phyloP scores from a whole-genome alignment of 2,888 invertebrate genomes.

The Cremastinae sp. region DNA sequence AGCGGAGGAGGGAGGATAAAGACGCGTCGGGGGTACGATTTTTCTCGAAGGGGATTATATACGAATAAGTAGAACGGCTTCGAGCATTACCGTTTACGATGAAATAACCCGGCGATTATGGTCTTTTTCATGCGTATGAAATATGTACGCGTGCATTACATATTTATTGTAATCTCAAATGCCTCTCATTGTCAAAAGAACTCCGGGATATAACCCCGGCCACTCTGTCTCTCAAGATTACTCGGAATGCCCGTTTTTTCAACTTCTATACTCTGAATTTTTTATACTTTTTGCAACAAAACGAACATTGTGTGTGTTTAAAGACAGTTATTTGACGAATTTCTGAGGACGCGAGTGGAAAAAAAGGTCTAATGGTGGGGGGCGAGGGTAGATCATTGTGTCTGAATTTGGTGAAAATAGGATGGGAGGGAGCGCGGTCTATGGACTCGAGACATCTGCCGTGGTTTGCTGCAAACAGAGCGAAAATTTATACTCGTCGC shows the following conservation, averaged over 20 bases:
- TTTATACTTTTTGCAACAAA: too few relatives aligned
- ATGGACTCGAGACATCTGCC: slow-evolving; percentile 31
- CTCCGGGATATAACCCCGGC: background rate
- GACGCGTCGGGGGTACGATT: slow-evolving; percentile 22
- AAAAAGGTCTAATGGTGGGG: too few relatives aligned
- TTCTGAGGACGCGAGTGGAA: background rate
- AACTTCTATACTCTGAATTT: background rate
- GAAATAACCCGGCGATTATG: slow-evolving; percentile 78
- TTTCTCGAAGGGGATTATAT: slow-evolving; percentile 67
- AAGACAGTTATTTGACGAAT: too few relatives aligned
- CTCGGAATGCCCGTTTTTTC: background rate
- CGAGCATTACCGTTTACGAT: slow-evolving; percentile 76
- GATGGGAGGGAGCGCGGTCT: background rate
- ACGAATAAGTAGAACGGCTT: slow-evolving; percentile 76
- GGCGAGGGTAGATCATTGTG: slow-evolving; percentile 1
- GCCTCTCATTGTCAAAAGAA: slow-evolving; percentile 22
- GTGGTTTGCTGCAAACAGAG: slow-evolving; percentile 18
- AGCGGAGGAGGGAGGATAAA: slow-evolving; percentile 17
- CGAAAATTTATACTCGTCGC: slow-evolving; percentile 38
- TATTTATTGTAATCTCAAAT: slow-evolving; percentile 28
- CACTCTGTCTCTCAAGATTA: background rate
- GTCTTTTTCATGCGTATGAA: slow-evolving; percentile 64
- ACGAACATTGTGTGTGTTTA: too few relatives aligned
- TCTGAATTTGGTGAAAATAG: background rate
- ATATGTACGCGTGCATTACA: slow-evolving; percentile 53